Evolutionary conservation across 2,797 vertebrate species (phyloP), one percentile per base, ranked within the genome.

Genomic region (Anableps anableps): DNA sequence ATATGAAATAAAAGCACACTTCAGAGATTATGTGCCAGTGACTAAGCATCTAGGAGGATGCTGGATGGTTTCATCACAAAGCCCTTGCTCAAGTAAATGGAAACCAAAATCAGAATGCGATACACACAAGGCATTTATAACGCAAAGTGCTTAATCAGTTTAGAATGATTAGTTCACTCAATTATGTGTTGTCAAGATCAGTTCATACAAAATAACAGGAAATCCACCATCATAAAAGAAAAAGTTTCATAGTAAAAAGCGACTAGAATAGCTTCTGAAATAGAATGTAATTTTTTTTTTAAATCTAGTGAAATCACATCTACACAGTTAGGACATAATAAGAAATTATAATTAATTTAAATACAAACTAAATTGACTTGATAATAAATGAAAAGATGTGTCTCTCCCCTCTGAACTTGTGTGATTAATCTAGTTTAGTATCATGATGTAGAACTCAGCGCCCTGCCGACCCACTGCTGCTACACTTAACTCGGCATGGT

Each of bases 361-460:
- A 29, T 17, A 71, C 17, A n/a, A 43, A n/a, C 0, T n/a, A 43
- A 71, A 71, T 68, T 71, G 5, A 71, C 17, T 64, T 45, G 74
- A 80, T 80, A 77, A 62, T 31, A 76, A 79, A 85, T 84, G 76
- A 83, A 86, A 82, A 77, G 71, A 66, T 43, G 80, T 74, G 85
- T 36, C 60, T 78, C 71, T 83, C 45, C 2, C 26, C 45, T 84
- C 48, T 77, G 74, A 80, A 81, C 72, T 76, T 74, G 66, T 81
- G 71, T 77, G 76, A 88, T 90, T 85, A 83, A 89, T 88, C 55
- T 77, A n/a, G 41, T 58, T 53, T 1, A 0, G 68, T 43, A 74
- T 85, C 68, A 83, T 86, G 77, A 78, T 77, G 81, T 77, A 55
- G 47, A 77, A 68, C 34, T 62, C 79, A 78, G 77, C 16, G 13